These are phyloP conservation scores for Neodontobutis hainanensis DNA, from an alignment of 2,113 vertebrate genomes.

Conservation along the genomic window DNA sequence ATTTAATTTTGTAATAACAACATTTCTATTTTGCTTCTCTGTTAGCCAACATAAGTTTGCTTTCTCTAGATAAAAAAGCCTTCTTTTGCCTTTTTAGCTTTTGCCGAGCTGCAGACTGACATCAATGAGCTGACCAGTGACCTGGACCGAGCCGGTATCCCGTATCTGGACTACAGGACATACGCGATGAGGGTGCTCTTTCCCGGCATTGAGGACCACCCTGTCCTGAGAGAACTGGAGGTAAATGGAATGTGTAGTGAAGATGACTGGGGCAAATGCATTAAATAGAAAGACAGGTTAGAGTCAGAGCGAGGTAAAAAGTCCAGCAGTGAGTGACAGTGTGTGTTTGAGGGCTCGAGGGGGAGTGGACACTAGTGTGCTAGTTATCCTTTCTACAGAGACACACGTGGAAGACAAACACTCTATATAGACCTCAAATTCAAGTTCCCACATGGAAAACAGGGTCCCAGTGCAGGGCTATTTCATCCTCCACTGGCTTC, in stretches of 20 bases:
- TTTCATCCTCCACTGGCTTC: conserved; percentile 72
- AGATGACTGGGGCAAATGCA: conserved; percentile 8
- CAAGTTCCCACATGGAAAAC: conserved; percentile 54
- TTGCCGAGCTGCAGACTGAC: conserved; percentile 97
- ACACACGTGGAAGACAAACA: conserved; percentile 21
- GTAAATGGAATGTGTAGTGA: conserved; percentile 63
- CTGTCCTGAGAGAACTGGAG: conserved; percentile 95
- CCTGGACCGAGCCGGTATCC: conserved; percentile 94
- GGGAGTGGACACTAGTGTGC: conserved; percentile 41
- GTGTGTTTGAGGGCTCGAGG: conserved; percentile 32
- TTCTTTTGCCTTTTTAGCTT: conserved; percentile 77
- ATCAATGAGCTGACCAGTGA: conserved; percentile 99
- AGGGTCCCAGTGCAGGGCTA: conserved; percentile 59
- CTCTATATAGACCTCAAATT: conserved; percentile 24
- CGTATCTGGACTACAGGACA: conserved; percentile 94
- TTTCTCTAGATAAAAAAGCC: background rate
- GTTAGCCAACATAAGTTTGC: too few species aligned
- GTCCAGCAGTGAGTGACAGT: conserved; percentile 1
- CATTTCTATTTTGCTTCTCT: too few species aligned
- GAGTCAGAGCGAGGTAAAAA: conserved; percentile 25
- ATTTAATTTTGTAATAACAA: too few species aligned
- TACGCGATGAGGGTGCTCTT: conserved; percentile 98
- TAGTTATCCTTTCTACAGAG: conserved; percentile 34
- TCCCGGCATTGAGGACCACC: conserved; percentile 97
- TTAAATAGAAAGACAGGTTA: conserved; percentile 7